Conservation (phyloP, 2,797 vertebrate genomes). For the Emys orbicularis region DNA sequence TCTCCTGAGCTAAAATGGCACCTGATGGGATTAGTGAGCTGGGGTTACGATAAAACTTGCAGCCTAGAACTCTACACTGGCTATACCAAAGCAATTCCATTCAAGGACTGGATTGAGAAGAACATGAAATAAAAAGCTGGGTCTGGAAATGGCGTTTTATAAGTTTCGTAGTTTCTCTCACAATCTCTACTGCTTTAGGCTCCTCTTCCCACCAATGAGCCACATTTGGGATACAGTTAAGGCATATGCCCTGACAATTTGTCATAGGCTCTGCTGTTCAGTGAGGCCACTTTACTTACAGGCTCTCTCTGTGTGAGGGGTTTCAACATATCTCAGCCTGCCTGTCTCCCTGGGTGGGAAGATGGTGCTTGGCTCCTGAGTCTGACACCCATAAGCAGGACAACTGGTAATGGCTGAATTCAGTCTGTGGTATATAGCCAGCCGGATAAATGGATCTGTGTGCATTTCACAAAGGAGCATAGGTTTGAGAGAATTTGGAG, state of each 20-base stretch:
- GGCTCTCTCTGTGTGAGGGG: constrained; percentile 30
- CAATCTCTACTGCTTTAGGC: constrained; percentile 55
- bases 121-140: constrained; percentile 89
- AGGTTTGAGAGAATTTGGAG: constrained; percentile 15
- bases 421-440: constrained; percentile 19
- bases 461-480: constrained; percentile 12
- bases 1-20: constrained; percentile 87
- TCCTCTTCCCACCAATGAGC: constrained; percentile 56
- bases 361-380: constrained; percentile 14
- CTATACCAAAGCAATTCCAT: constrained; percentile 91
- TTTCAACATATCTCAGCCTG: constrained; percentile 15
- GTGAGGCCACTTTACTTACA: constrained; percentile 20
- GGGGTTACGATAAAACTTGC: constrained; percentile 94
- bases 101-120: constrained; percentile 96
- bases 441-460: background rate
- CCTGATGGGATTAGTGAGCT: constrained; percentile 95
- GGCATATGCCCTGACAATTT: constrained; percentile 39
- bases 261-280: constrained; percentile 12
- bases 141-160: constrained; percentile 33
- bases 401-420: constrained; percentile 35
- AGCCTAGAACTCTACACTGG: constrained; percentile 92
- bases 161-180: constrained; percentile 43
- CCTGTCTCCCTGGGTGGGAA: constrained; percentile 63
- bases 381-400: constrained; percentile 23
- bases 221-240: constrained; percentile 33